A percentile compares a stretch with the other conserved stretches of the same genome.
Evolutionary conservation across 2,888 invertebrate species (phyloP).

Genomic region (Mechanitis mazaeus): DNA sequence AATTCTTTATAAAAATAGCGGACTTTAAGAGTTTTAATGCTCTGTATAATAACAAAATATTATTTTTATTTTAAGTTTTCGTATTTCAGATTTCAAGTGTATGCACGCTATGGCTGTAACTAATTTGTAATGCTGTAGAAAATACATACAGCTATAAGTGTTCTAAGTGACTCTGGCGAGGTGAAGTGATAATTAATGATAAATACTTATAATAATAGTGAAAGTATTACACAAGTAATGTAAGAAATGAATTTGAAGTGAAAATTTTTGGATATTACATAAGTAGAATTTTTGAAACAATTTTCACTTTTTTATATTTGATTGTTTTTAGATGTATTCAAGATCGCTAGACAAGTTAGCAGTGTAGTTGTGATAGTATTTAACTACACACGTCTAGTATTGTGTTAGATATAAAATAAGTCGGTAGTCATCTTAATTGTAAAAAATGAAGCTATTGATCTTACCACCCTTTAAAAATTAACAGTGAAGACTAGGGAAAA

Average conservation of each 20-base stretch:
- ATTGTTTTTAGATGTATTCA: no score
- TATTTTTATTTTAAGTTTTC: not conserved
- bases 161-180: not conserved
- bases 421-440: no score
- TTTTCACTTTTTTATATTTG: no score
- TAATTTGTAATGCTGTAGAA: not conserved
- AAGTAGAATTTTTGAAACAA: not conserved
- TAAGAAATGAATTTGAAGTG: not conserved
- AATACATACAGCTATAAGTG: not conserved
- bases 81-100: not conserved
- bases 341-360: no score
- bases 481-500: no score
- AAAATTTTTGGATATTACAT: not conserved
- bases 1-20: not conserved
- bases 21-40: not conserved
- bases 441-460: no score
- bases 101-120: not conserved
- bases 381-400: no score
- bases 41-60: not conserved
- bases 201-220: not conserved
- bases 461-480: no score
- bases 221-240: not conserved
- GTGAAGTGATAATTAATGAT: conserved; percentile 2
- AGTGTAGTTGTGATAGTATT: no score
- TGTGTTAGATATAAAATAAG: no score